phyloP scores from a whole-genome alignment of 2,113 vertebrate genomes.

The Meleagris gallopavo region DNA sequence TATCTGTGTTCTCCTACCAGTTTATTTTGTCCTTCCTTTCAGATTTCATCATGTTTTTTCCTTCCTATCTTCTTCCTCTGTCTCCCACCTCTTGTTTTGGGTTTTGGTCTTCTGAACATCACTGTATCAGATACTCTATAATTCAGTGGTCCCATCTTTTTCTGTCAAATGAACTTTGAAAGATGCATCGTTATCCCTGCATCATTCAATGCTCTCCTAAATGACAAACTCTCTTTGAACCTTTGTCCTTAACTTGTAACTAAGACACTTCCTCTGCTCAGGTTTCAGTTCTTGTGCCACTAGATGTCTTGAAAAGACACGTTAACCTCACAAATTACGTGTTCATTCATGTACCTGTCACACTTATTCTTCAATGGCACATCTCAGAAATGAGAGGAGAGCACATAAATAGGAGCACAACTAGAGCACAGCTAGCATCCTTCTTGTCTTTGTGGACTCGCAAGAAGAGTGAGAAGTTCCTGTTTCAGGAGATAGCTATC shows the following conservation, averaged over 20 bases:
- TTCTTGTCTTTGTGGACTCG: neutral
- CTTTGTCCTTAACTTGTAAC: neutral
- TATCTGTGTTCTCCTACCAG: neutral
- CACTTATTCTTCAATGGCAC: neutral
- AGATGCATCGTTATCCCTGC: neutral
- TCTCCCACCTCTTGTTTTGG: neutral
- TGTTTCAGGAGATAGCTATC: fast-evolving
- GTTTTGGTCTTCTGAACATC: neutral
- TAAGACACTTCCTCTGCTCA: neutral
- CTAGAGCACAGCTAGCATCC: neutral
- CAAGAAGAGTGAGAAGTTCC: neutral
- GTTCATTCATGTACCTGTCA: neutral
- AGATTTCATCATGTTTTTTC: neutral
- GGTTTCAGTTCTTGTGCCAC: neutral
- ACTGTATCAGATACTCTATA: neutral
- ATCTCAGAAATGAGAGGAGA: neutral
- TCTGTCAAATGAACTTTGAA: neutral
- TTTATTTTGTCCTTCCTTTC: neutral
- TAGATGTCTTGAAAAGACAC: neutral
- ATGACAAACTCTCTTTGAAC: neutral
- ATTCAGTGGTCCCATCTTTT: neutral
- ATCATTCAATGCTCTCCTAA: neutral
- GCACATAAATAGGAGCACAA: neutral
- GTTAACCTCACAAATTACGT: neutral
- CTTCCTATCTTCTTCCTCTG: neutral